A percentile compares a stretch with the other conserved stretches of the same genome.
phyloP scores from a whole-genome alignment of 2,797 vertebrate species.

The Acanthis flammea region DNA sequence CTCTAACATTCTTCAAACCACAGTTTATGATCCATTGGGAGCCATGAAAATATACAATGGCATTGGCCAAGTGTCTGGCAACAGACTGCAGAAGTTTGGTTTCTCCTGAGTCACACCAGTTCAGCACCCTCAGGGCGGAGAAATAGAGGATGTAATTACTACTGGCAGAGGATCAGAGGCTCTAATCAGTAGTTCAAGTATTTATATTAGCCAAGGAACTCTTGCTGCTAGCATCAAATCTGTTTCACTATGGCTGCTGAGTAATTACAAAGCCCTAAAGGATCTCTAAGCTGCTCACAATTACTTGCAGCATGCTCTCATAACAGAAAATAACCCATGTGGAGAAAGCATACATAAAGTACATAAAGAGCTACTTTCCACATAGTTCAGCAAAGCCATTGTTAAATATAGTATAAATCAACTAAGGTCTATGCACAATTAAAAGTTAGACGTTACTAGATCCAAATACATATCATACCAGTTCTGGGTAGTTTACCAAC shows the following conservation, averaged over 20 bases:
- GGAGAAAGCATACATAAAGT: not conserved
- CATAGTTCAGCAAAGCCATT: not conserved
- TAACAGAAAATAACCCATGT: not conserved
- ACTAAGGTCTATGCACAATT: not conserved
- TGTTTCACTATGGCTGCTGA: not conserved
- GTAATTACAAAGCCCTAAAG: not conserved
- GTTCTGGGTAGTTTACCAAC: not conserved
- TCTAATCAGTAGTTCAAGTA: not conserved
- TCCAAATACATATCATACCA: not conserved
- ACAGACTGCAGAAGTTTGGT: not conserved
- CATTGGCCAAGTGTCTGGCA: not conserved
- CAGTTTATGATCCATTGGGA: not conserved
- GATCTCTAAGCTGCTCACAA: not conserved
- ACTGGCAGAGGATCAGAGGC: not conserved
- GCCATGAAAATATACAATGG: not conserved
- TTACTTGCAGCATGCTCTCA: not conserved
- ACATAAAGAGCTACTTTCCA: not conserved
- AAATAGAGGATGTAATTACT: not conserved
- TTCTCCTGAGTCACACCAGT: not conserved
- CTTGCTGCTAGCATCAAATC: conserved; percentile 18
- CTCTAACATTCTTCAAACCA: not conserved
- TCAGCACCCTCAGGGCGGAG: not conserved
- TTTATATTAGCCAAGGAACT: conserved; percentile 13
- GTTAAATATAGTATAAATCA: not conserved
- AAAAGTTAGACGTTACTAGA: not conserved